Percentiles rank a stretch among this genome's conserved stretches.
Evolutionary conservation across 2,888 invertebrate genomes (phyloP).

Genomic region (Pecten maximus): DNA sequence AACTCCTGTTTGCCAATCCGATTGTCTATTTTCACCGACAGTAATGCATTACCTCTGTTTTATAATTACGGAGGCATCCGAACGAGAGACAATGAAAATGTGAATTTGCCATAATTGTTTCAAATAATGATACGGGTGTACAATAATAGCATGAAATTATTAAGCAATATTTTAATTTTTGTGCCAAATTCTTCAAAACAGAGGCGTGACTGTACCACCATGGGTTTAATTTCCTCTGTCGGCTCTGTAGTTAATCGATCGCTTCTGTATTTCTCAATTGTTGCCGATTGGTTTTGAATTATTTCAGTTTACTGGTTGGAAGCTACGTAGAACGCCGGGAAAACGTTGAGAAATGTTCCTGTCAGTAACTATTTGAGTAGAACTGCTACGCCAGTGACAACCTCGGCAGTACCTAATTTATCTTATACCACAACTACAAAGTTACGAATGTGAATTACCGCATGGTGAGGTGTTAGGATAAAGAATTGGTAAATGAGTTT

Average conservation of each 20-base stretch:
- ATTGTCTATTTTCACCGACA: background rate
- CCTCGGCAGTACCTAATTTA: background rate
- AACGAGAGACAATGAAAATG: conserved; percentile 35
- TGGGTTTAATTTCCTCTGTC: background rate
- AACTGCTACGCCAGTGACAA: background rate
- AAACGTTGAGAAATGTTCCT: background rate
- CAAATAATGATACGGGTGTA: conserved; percentile 29
- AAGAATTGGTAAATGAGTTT: conserved; percentile 33
- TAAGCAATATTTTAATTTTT: conserved; percentile 35
- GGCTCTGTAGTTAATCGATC: background rate
- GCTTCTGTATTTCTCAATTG: conserved; percentile 13
- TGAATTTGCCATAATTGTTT: conserved; percentile 35
- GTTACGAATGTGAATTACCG: conserved; percentile 5
- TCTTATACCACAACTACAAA: background rate
- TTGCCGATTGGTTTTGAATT: conserved; percentile 33
- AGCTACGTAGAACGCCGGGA: background rate
- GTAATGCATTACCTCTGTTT: conserved; percentile 30
- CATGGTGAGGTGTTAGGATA: background rate
- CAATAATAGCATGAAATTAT: conserved; percentile 33
- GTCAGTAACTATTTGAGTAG: background rate
- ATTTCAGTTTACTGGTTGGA: conserved; percentile 17
- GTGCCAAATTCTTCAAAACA: conserved; percentile 19
- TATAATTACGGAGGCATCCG: conserved; percentile 13
- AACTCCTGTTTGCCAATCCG: conserved; percentile 26
- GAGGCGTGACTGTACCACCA: background rate